phyloP scores from a whole-genome alignment of 2,888 invertebrate species.

The Lissocephala sabroskyi region DNA sequence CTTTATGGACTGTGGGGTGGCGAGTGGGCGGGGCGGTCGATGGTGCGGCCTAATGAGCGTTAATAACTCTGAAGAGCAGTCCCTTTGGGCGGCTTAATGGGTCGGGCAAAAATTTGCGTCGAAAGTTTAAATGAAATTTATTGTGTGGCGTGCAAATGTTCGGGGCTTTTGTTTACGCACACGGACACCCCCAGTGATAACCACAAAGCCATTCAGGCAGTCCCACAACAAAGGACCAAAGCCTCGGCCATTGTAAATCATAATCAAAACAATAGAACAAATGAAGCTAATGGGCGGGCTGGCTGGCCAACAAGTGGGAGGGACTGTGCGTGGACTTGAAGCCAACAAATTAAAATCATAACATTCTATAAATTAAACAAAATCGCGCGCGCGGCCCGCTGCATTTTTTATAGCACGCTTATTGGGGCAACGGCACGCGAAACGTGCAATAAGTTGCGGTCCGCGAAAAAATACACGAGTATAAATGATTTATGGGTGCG shows the following conservation, averaged over 20 bases:
- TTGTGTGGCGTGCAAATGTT: constrained; percentile 32
- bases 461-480: neutral
- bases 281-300: constrained; percentile 55
- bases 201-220: constrained; percentile 46
- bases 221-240: constrained; percentile 42
- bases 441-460: neutral
- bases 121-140: constrained; percentile 52
- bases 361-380: neutral
- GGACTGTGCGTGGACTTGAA: constrained; percentile 17
- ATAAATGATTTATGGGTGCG: neutral
- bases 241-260: constrained; percentile 67
- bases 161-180: constrained; percentile 18
- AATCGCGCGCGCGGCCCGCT: neutral
- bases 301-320: neutral
- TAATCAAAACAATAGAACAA: constrained; percentile 67
- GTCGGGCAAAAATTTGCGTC: constrained; percentile 22
- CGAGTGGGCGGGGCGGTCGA: no score
- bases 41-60: constrained; percentile 41
- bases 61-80: constrained; percentile 28
- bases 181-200: constrained; percentile 8
- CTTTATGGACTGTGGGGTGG: no score
- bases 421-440: neutral
- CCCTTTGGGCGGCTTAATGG: neutral
- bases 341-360: constrained; percentile 21
- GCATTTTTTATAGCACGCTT: constrained; percentile 14